These are phyloP conservation scores for Meriones unguiculatus DNA, from an alignment of 2,113 vertebrate species.

Conservation along the genomic window DNA sequence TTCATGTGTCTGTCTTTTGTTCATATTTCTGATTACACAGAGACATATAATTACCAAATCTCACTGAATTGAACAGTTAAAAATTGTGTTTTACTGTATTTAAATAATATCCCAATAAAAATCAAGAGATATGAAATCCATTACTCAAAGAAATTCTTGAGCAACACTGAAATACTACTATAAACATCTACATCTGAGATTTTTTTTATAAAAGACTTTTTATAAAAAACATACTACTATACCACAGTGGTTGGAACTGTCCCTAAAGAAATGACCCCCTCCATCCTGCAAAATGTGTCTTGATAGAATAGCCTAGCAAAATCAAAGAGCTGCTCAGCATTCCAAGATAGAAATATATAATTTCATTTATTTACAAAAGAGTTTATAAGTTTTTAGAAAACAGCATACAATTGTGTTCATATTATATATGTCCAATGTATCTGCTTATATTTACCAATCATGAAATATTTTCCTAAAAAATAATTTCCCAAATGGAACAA, in stretches of 20 bases:
- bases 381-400: background rate
- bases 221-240: background rate
- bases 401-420: slow-evolving; percentile 16
- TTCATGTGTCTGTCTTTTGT: background rate
- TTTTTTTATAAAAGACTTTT: background rate
- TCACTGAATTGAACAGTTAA: background rate
- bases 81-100: background rate
- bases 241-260: background rate
- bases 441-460: background rate
- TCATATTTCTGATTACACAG: background rate
- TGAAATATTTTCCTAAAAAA: background rate
- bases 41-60: background rate
- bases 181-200: slow-evolving; percentile 9
- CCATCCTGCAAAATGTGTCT: background rate
- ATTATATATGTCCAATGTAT: background rate
- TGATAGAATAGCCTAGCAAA: background rate
- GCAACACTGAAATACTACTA: background rate
- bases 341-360: slow-evolving; percentile 25
- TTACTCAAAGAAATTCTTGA: slow-evolving; percentile 51
- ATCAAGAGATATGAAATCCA: background rate
- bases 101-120: background rate
- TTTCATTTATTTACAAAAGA: slow-evolving; percentile 58
- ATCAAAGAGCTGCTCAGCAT: background rate
- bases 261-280: background rate
- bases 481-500: background rate